These are phyloP conservation scores for Meriones unguiculatus DNA, from an alignment of 2,113 vertebrate genomes.

Conservation along the genomic window DNA sequence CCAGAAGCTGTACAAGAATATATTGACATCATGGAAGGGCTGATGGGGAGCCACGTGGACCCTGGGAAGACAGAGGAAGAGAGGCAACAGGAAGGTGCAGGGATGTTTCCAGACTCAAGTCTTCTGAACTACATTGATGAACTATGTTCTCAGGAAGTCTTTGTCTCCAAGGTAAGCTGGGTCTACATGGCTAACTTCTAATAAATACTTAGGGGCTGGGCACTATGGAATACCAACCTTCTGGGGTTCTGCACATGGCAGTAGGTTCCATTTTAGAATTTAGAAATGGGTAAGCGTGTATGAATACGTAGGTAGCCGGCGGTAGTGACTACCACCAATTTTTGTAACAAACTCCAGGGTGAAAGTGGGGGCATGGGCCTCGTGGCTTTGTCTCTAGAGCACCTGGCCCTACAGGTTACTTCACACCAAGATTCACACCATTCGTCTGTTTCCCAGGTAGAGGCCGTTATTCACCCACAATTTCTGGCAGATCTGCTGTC, in stretches of 20 bases:
- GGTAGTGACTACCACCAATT: neutral
- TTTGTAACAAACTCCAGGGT: neutral
- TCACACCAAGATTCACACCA: neutral
- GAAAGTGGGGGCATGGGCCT: neutral
- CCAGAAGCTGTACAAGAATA: conserved; percentile 83
- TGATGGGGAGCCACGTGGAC: conserved; percentile 40
- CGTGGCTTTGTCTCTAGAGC: neutral
- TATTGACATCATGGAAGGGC: conserved; percentile 79
- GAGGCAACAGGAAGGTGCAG: conserved; percentile 37
- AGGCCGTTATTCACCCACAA: conserved; percentile 72
- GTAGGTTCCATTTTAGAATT: neutral
- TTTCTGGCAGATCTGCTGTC: conserved; percentile 83
- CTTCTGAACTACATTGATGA: conserved; percentile 83
- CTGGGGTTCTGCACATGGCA: neutral
- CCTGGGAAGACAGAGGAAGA: conserved; percentile 16
- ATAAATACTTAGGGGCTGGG: neutral
- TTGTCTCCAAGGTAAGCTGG: conserved; percentile 81
- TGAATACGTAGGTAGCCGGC: neutral
- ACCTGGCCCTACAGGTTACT: neutral
- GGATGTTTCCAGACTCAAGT: conserved; percentile 44
- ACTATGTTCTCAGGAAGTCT: conserved; percentile 83
- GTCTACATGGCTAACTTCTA: neutral
- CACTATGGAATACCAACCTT: neutral
- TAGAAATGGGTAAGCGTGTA: neutral
- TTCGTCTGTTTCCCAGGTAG: conserved; percentile 79